Base-by-base conservation (phyloP, 2,797 vertebrate genomes). In the Alectoris magna region DNA sequence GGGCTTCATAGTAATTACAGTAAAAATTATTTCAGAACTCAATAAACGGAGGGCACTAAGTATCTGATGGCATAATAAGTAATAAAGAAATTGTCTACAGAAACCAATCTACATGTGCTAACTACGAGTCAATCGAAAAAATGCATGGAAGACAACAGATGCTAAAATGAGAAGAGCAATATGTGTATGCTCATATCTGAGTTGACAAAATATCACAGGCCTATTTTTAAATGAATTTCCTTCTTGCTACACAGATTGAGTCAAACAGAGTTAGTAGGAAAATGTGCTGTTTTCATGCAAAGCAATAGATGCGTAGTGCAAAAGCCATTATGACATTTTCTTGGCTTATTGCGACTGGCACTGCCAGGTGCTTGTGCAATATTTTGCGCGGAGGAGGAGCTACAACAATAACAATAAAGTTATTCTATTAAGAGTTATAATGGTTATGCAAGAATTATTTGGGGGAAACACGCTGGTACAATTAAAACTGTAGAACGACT, bases 191-290 rank as follows among this genome's bases (percentile, higher is more conserved):
- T 70, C 87, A 39, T 6, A 24, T 29, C 81, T 34, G 36, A 87
- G 59, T 12, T 78, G 66, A 88, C 72, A 94, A 94, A 95, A 66
- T 72, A 89, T 29, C 84, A 87, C 1, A 0, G 29, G 31, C 69
- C 55, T 94, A 84, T 91, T 96, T 94, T 91, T 76, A 93, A 92
- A 84, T n/a, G 5, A 92, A 91, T 62, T 80, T 60, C 41, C 68
- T 83, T 60, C 41, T 76, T 77, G 76, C 49, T 75, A 83, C 51
- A 38, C 36, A 77, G 58, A 72, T 17, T 26, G 55, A 88, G 55
- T 11, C 24, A 87, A 71, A 88, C 71, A 77, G 46, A 49, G n/a
- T 62, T 2, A 73, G 27, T 7, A 64, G 62, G 34, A 49, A 90
- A 64, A 77, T 51, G n/a, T 55, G 62, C 58, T 63, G 62, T 56